These are phyloP conservation scores for Poecilia velifera DNA, from an alignment of 2,797 vertebrate species.

Conservation along the genomic window DNA sequence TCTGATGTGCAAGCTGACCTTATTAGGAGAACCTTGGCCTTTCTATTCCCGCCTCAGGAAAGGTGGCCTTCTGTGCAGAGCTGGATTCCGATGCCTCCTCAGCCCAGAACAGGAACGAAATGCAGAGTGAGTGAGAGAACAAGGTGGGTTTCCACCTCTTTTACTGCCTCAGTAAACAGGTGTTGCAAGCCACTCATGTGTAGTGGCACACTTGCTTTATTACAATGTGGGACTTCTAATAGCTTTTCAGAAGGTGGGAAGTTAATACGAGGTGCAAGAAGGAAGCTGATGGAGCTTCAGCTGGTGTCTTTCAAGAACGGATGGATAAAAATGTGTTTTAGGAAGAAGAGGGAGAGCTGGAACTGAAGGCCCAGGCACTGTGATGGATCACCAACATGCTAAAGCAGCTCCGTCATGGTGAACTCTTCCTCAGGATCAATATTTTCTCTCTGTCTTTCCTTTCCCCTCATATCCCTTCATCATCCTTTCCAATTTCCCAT, in stretches of 20 bases:
- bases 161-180: constrained; percentile 58
- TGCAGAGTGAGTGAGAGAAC: constrained; percentile 32
- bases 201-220: constrained; percentile 19
- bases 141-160: constrained; percentile 22
- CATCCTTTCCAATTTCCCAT: constrained; percentile 32
- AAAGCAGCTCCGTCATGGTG: constrained; percentile 67
- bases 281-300: neutral
- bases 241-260: constrained; percentile 33
- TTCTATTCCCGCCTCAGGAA: constrained; percentile 63
- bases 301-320: constrained; percentile 9
- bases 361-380: constrained; percentile 61
- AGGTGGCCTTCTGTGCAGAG: constrained; percentile 43
- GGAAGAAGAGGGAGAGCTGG: constrained; percentile 34
- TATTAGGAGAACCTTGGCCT: constrained; percentile 72
- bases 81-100: constrained; percentile 74
- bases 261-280: constrained; percentile 19
- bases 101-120: constrained; percentile 53
- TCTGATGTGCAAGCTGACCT: constrained; percentile 78
- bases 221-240: constrained; percentile 46
- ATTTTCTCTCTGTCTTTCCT: constrained; percentile 59
- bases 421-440: constrained; percentile 80
- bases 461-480: constrained; percentile 47
- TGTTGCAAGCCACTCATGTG: constrained; percentile 58
- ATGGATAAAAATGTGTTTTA: constrained; percentile 63
- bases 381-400: constrained; percentile 80